A percentile compares a stretch with the other conserved stretches of the same genome.
Conservation (phyloP, 2,888 invertebrate species). For the Cerceris rybyensis region DNA sequence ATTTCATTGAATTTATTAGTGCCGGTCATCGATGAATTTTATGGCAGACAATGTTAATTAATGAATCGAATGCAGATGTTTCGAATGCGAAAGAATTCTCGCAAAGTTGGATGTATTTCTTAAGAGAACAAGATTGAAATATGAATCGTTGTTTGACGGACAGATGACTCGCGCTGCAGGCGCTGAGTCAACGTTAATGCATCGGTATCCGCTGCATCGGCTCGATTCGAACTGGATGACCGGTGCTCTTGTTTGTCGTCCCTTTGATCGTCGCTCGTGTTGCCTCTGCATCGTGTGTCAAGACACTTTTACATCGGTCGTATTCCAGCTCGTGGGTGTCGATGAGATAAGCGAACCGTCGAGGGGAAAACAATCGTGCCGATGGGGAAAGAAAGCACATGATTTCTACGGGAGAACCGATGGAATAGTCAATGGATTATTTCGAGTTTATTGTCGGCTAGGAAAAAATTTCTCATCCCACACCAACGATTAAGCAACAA, state of each 20-base stretch:
- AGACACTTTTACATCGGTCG: slow-evolving; percentile 36
- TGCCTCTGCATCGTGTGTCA: slow-evolving; percentile 33
- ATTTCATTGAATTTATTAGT: too few species aligned
- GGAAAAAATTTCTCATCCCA: background rate
- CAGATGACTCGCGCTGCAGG: slow-evolving; percentile 41
- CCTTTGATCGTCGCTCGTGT: slow-evolving; percentile 54
- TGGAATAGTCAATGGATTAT: background rate
- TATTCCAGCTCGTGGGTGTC: slow-evolving; percentile 40
- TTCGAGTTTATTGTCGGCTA: background rate
- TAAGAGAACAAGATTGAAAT: slow-evolving; percentile 3
- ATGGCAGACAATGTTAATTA: too few species aligned
- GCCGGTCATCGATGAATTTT: too few species aligned
- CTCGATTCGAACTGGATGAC: slow-evolving; percentile 39
- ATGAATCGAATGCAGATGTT: too few species aligned
- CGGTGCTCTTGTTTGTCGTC: slow-evolving; percentile 52
- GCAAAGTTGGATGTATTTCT: too few species aligned
- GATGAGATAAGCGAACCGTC: slow-evolving; percentile 42
- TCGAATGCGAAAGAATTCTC: too few species aligned
- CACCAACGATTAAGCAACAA: too few species aligned
- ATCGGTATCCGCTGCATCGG: slow-evolving; percentile 17
- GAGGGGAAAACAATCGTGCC: slow-evolving; percentile 12
- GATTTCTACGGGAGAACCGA: slow-evolving; percentile 26
- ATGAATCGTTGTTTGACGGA: slow-evolving; percentile 41
- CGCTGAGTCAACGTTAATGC: slow-evolving; percentile 42
- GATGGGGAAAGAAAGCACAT: slow-evolving; percentile 22